phyloP scores from a whole-genome alignment of 2,888 invertebrate genomes.

The Trisateles emortualis region DNA sequence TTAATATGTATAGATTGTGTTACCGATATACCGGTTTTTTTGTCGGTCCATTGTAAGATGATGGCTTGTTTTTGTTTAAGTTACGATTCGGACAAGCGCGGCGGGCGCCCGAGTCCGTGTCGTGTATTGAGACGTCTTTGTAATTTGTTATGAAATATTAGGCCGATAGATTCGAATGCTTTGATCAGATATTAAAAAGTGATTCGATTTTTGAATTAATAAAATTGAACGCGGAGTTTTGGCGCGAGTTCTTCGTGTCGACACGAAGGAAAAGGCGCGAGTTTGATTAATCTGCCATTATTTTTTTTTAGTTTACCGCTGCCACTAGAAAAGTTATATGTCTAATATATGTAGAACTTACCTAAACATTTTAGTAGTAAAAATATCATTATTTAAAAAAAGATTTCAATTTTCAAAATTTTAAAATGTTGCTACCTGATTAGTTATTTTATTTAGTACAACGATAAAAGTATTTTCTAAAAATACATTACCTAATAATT shows the following conservation, averaged over 20 bases:
- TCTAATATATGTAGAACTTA: too few relatives aligned
- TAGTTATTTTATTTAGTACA: too few relatives aligned
- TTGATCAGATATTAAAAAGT: constrained; percentile 42
- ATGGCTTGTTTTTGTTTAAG: constrained; percentile 68
- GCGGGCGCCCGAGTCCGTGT: constrained; percentile 60
- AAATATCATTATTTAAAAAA: too few relatives aligned
- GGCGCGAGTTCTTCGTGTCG: constrained; percentile 24
- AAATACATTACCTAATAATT: too few relatives aligned
- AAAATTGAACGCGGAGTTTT: constrained; percentile 39
- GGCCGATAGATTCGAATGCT: constrained; percentile 52
- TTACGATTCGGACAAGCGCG: constrained; percentile 45
- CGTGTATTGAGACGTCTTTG: constrained; percentile 69
- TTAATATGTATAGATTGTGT: constrained; percentile 85
- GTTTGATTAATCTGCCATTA: constrained; percentile 1
- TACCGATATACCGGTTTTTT: constrained; percentile 83
- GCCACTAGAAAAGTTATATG: too few relatives aligned
- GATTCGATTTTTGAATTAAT: constrained; percentile 34
- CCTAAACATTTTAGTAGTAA: too few relatives aligned
- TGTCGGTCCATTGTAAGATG: constrained; percentile 68
- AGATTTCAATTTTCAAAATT: too few relatives aligned
- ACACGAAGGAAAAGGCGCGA: too few relatives aligned
- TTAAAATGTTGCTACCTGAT: too few relatives aligned
- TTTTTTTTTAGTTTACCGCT: too few relatives aligned
- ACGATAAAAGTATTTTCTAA: too few relatives aligned
- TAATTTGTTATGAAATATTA: constrained; percentile 76